Evolutionary conservation across 2,888 invertebrate genomes (phyloP).

Genomic region (Leucoptera coffeella): DNA sequence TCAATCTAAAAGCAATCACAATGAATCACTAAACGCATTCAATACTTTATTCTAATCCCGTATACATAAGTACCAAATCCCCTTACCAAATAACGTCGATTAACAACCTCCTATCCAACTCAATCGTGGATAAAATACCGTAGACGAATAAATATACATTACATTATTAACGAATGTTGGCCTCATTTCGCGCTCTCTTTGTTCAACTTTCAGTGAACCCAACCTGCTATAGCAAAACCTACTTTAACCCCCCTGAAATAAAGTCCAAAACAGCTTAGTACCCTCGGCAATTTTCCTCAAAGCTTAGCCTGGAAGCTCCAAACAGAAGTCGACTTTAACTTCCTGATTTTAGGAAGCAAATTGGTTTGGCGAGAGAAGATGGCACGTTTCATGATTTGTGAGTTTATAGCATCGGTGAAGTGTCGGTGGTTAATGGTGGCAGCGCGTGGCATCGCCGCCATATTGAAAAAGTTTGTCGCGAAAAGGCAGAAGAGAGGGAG

Average conservation of each 20-base stretch:
- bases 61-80: too few relatives aligned
- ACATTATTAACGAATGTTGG: slow-evolving; percentile 54
- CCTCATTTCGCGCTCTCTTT: slow-evolving; percentile 51
- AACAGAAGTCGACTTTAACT: slow-evolving; percentile 19
- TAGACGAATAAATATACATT: slow-evolving; percentile 50
- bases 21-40: too few relatives aligned
- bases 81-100: too few relatives aligned
- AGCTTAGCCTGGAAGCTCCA: too few relatives aligned
- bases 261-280: slow-evolving; percentile 41
- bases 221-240: too few relatives aligned
- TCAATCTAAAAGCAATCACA: too few relatives aligned
- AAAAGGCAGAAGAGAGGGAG: slow-evolving; percentile 15
- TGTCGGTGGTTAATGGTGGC: slow-evolving; percentile 51
- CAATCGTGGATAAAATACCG: slow-evolving; percentile 31
- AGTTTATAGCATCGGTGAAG: slow-evolving; percentile 53
- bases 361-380: slow-evolving; percentile 16
- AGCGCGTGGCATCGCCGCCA: slow-evolving; percentile 39
- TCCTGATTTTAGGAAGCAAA: slow-evolving; percentile 13
- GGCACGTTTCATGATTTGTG: slow-evolving; percentile 52
- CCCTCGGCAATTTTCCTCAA: slow-evolving; percentile 23
- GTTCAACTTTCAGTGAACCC: slow-evolving; percentile 46
- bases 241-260: too few relatives aligned
- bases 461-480: slow-evolving; percentile 50
- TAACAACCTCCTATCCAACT: too few relatives aligned
- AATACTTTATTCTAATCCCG: too few relatives aligned